A percentile compares a stretch with the other conserved stretches of the same genome.
Conservation (phyloP, 1,140 invertebrate genomes). For the Diorhabda carinulata region DNA sequence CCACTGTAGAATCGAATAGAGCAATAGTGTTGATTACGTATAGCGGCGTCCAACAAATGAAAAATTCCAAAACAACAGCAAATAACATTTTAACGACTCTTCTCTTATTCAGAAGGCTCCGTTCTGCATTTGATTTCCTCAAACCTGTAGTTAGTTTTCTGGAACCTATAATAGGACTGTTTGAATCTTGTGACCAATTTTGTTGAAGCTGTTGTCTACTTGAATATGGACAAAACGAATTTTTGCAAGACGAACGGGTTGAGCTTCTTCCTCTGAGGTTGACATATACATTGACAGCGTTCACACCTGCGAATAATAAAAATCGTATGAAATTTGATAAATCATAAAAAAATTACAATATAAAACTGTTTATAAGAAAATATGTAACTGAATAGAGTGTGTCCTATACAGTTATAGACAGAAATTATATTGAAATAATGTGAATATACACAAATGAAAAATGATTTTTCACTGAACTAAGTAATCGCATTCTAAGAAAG, state of each 20-base stretch:
- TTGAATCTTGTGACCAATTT: slow-evolving; percentile 39
- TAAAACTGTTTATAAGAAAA: neutral
- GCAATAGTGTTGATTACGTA: slow-evolving; percentile 64
- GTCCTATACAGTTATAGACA: too few species aligned
- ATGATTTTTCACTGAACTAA: too few species aligned
- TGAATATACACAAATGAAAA: too few species aligned
- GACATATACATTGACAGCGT: slow-evolving; percentile 37
- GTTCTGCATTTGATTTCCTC: slow-evolving; percentile 48
- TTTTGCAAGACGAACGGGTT: slow-evolving; percentile 33
- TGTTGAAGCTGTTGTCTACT: slow-evolving; percentile 34
- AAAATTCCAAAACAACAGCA: slow-evolving; percentile 70
- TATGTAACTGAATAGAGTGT: too few species aligned
- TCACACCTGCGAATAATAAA: slow-evolving; percentile 28
- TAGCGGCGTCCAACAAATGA: slow-evolving; percentile 72
- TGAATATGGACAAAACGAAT: slow-evolving; percentile 13
- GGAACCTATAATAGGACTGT: slow-evolving; percentile 30
- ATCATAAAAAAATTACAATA: neutral
- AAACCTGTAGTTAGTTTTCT: slow-evolving; percentile 29
- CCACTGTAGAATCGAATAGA: slow-evolving; percentile 54
- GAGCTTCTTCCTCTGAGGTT: slow-evolving; percentile 34
- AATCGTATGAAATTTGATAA: neutral
- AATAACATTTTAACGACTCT: slow-evolving; percentile 54
- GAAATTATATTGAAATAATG: too few species aligned
- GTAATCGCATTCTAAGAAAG: too few species aligned
- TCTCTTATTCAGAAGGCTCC: slow-evolving; percentile 50